Evolutionary conservation across 2,888 invertebrate species (phyloP), one percentile per base, ranked within the genome.

Genomic region (Cyclophora punctaria): DNA sequence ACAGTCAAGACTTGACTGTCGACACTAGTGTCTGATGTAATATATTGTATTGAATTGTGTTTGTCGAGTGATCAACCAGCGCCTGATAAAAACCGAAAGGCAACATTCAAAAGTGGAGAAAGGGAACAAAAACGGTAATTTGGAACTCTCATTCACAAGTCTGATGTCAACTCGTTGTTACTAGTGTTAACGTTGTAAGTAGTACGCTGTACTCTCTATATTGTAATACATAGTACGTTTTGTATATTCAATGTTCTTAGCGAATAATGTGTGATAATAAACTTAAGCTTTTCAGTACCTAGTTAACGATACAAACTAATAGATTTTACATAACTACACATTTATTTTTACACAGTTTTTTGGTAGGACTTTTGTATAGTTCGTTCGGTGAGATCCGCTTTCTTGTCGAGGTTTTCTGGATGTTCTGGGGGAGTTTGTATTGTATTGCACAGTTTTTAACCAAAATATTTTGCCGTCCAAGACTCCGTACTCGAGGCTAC

Each of bases 381-480:
- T 20, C 20, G 20, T 20, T 20, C 20, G 20, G 20, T 20, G 20
- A 20, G 1, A 1, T 20, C 20, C 20, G 20, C 20, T 20, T 20
- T 20, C 42, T 7, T 43, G 42, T 46, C 47, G 50, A 51, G 47
- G 64, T 66, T 64, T 43, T 20, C 20, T 43, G 20, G 20, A 20
- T 20, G 20, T 20, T 20, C 20, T 20, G 20, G 20, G 20, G 20
- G 20, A 20, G 20, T 20, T 20, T 20, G 20, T 37, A 5, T 37
- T 37, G 37, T 37, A 37, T 48, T 52, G 52, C 52, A 57, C 54
- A 56, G 62, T 71, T 73, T 56, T 55, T 57, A 67, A 76, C 75
- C 78, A 73, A 79, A 72, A 85, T 83, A 66, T 80, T 87, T 88
- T 87, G 87, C 87, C 88, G 87, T 88, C 88, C 87, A 87, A 73